Base-by-base conservation (phyloP, 2,113 vertebrate species). In the Pterophyllum scalare region DNA sequence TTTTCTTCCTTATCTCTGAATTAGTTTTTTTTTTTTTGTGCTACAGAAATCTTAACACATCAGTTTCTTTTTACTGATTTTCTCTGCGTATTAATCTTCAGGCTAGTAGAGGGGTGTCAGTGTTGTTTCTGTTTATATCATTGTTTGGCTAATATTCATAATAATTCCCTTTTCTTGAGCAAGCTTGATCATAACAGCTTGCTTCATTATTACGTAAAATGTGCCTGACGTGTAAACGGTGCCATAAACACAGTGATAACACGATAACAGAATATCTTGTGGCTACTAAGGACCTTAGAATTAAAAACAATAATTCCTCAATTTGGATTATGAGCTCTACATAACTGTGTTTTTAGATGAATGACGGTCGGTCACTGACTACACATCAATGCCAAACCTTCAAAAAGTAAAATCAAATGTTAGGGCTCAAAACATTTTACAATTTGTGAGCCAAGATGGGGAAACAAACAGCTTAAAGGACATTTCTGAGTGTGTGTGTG, bases 401-500 rank as follows among this genome's bases (percentile, higher is more conserved):
- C 1, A 72, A 72, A 72, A 72, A 52, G 46, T 14, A 4, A 33
- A 72, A 54, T 54, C 67, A 72, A 31, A 72, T 5, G 26, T 52
- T 72, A 13, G 52, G 46, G 67, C 54, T 72, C 46, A 72, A 70
- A 54, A 54, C 46, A 28, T 8, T 72, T 33, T 54, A 54, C 2
- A 72, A 72, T 72, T 54, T 54, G 46, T 33, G 67, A 76, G 24
- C 22, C 57, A 59, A 59, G 56, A 13, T 14, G 22, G 26, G 10
- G 56, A 43, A 12, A 59, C 13, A 76, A 80, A 60, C 57, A 60
- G 38, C 59, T 85, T 61, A 81, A 7, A 77, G 56, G 62, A 65
- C 72, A 43, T 77, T n/a, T 87, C 75, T 74, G 77, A 65, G 60
- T 76, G 75, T 70, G 72, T 76, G 75, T 80, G 62, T 85, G 75